Conservation (phyloP, 92 coral and sea anemone species). For the Hydrozoanthus gracilis region DNA sequence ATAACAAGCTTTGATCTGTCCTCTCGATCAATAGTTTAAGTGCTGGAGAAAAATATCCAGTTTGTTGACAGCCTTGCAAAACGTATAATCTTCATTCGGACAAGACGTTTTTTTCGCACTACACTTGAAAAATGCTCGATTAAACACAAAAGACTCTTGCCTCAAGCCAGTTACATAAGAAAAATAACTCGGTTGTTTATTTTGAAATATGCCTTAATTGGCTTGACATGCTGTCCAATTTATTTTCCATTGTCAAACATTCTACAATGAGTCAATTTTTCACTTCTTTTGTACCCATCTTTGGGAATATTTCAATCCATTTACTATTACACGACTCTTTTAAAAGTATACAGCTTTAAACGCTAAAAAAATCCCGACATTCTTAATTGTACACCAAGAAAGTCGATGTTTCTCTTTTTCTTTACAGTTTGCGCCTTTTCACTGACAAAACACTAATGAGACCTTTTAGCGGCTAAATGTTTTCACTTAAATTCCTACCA, state of each 20-base stretch:
- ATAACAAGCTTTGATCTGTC: not conserved
- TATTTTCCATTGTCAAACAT: not conserved
- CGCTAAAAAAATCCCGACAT: too few relatives aligned
- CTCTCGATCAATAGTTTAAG: not conserved
- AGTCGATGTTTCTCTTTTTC: too few relatives aligned
- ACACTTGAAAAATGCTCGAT: not conserved
- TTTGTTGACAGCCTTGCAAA: not conserved
- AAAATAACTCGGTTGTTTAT: not conserved
- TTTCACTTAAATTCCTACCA: too few relatives aligned
- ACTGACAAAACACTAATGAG: too few relatives aligned
- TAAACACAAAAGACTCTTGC: not conserved
- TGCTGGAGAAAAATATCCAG: not conserved
- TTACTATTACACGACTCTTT: too few relatives aligned
- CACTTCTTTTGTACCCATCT: not conserved
- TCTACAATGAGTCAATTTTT: not conserved
- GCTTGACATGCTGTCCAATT: conserved; percentile 17
- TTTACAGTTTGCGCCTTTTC: too few relatives aligned
- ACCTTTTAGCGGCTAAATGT: too few relatives aligned
- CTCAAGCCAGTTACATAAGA: not conserved
- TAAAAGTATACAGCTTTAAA: too few relatives aligned
- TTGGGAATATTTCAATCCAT: too few relatives aligned
- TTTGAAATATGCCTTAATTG: conserved; percentile 19
- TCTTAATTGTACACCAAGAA: too few relatives aligned
- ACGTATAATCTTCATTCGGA: not conserved
- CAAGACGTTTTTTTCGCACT: not conserved